Percentiles rank a stretch among this genome's conserved stretches.
phyloP scores from a whole-genome alignment of 30 jellyfish, hydroid and myxozoan genomes.

The Chironex yamaguchii region DNA sequence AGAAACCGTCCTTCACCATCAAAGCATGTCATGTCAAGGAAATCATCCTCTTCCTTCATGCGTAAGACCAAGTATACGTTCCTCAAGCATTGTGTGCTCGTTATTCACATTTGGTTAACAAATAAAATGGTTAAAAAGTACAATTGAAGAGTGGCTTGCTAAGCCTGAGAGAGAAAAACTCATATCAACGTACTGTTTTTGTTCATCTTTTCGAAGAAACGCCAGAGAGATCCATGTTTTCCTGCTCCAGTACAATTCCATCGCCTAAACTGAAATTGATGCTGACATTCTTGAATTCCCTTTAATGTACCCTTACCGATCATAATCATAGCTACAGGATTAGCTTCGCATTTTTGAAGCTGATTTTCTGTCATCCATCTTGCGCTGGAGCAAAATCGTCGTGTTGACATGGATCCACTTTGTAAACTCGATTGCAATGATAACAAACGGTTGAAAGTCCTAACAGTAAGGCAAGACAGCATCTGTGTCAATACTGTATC shows the following conservation, averaged over 20 bases:
- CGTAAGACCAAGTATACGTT: too few species aligned
- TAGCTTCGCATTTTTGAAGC: slow-evolving; percentile 63
- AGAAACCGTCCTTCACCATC: too few species aligned
- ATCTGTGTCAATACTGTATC: too few species aligned
- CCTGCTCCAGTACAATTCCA: slow-evolving; percentile 86
- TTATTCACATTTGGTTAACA: too few species aligned
- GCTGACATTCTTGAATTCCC: slow-evolving; percentile 84
- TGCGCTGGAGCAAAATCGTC: slow-evolving; percentile 64
- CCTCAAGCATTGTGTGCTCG: too few species aligned
- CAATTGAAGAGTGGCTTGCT: too few species aligned
- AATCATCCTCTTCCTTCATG: too few species aligned
- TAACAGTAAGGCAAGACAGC: too few species aligned
- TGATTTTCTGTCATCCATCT: slow-evolving; percentile 78
- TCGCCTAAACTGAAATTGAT: slow-evolving; percentile 61
- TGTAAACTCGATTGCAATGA: slow-evolving; percentile 70
- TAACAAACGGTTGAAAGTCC: slow-evolving; percentile 77
- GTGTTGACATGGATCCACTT: slow-evolving; percentile 58
- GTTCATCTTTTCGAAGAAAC: slow-evolving; percentile 81
- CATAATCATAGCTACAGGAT: slow-evolving; percentile 68
- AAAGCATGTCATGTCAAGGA: too few species aligned
- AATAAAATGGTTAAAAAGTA: too few species aligned
- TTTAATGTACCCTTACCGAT: slow-evolving; percentile 80
- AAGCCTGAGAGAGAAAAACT: too few species aligned
- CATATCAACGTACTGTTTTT: slow-evolving; percentile 83
- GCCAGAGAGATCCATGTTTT: slow-evolving; percentile 58